phyloP scores from a whole-genome alignment of 1,140 invertebrate genomes.

The Drosophila gunungcola region DNA sequence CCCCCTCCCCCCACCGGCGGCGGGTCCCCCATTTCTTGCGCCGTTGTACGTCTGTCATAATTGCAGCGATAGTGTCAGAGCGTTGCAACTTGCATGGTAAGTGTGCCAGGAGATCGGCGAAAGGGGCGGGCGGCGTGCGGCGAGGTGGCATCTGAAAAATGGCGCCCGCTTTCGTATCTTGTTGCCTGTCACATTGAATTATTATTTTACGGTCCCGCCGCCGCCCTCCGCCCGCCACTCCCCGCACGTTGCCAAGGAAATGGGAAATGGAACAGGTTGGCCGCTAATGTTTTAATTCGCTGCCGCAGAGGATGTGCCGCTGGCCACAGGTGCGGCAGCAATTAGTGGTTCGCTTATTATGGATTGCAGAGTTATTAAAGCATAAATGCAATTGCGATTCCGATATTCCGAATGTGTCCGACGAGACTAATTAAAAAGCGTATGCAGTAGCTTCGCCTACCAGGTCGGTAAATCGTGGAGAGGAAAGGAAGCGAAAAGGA shows the following conservation, averaged over 20 bases:
- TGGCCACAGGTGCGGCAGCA: constrained; percentile 41
- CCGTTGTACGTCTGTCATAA: constrained; percentile 73
- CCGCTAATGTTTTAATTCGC: constrained; percentile 69
- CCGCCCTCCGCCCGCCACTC: background rate
- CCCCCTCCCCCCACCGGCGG: background rate
- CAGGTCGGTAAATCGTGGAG: background rate
- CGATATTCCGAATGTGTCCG: constrained; percentile 27
- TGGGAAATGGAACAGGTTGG: constrained; percentile 65
- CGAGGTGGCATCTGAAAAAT: constrained; percentile 68
- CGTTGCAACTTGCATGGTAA: constrained; percentile 30
- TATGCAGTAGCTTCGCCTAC: constrained; percentile 7
- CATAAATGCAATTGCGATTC: constrained; percentile 52
- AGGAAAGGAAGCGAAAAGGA: too few relatives aligned
- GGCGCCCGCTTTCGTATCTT: constrained; percentile 73
- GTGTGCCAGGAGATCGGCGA: constrained; percentile 53
- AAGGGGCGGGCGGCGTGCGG: constrained; percentile 11
- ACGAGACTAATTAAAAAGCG: constrained; percentile 26
- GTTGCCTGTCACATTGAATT: constrained; percentile 79
- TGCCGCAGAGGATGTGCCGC: constrained; percentile 43
- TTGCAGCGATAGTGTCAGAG: constrained; percentile 66
- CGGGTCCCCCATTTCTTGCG: constrained; percentile 1
- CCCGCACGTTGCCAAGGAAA: background rate
- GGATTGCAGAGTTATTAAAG: constrained; percentile 33
- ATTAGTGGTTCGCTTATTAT: constrained; percentile 43
- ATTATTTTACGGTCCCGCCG: constrained; percentile 73